Evolutionary conservation across 2,113 vertebrate genomes (phyloP), one percentile per base, ranked within the genome.

Genomic region (Bubo blakistoni): DNA sequence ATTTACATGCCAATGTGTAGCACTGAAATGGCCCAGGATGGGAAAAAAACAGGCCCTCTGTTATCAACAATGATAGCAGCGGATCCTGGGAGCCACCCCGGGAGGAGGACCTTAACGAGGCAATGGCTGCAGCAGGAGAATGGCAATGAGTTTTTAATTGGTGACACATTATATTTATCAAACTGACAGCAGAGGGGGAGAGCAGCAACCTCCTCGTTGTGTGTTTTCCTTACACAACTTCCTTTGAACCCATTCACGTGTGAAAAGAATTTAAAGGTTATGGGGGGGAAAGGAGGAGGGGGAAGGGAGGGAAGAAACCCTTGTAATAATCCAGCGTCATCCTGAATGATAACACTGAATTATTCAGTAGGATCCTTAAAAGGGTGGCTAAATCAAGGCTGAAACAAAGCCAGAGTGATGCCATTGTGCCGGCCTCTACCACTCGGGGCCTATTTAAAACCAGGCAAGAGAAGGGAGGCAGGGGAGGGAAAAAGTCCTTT

Each of bases 81-180:
- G 73, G 98, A 97, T 94, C 92, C 85, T 93, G 97, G 97, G 97
- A 98, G 98, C 98, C 98, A 98, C 98, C 98, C 98, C 97, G 97
- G 98, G 98, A 98, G 98, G 98, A 98, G 94, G 97, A 98, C 96
- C 98, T 98, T 99, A 99, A 99, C 98, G 99, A 99, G 98, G 98
- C 98, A 90, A 97, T 83, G 97, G 98, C 98, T 98, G 98, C 98
- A 98, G 98, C 98, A 77, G 98, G 69, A 98, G 98, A 99, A 98
- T 98, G 98, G 98, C 98, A 98, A 99, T 98, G 98, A 99, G 99
- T 98, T 98, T 99, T 99, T 99, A 99, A 99, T 99, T 99, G 98
- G 98, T 98, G 98, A 99, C 98, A 99, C 98, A 98, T 99, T 99
- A 99, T 99, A 99, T 99, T 99, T 99, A 99, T 99, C 98, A 98